Evolutionary conservation across 2,797 vertebrate species (phyloP).

Genomic region (Limnodromus scolopaceus): DNA sequence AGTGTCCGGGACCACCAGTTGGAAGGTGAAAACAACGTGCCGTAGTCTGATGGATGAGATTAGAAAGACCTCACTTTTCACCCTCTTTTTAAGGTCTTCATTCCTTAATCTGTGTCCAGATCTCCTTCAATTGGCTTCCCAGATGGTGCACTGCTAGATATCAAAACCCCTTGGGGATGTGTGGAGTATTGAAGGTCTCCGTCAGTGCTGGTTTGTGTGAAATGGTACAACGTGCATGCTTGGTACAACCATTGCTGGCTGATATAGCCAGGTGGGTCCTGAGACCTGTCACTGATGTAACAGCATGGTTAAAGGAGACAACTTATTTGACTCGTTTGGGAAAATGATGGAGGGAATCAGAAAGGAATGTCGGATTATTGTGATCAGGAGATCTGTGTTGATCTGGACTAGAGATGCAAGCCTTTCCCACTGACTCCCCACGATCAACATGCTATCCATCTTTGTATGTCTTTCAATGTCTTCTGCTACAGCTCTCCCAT

Average conservation of each 20-base stretch:
- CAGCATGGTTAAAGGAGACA: not conserved
- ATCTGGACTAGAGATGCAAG: not conserved
- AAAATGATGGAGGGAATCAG: not conserved
- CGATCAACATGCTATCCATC: not conserved
- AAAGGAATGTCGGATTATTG: not conserved
- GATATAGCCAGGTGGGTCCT: not conserved
- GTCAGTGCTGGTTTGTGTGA: not conserved
- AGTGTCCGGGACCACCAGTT: not conserved
- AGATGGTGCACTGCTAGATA: not conserved
- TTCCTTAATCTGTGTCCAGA: not conserved
- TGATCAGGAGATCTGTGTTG: not conserved
- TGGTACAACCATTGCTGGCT: not conserved
- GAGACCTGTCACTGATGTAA: not conserved
- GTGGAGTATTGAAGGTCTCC: not conserved
- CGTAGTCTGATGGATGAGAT: not conserved
- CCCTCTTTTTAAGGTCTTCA: not conserved
- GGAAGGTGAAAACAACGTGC: not conserved
- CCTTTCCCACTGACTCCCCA: not conserved
- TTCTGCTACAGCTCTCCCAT: not conserved
- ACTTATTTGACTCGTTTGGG: not conserved
- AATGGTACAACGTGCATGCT: not conserved
- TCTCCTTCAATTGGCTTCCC: not conserved
- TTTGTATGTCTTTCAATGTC: not conserved
- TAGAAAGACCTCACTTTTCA: not conserved
- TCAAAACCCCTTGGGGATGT: not conserved